Conservation (phyloP, 2,888 invertebrate genomes). For the Rhyacophila evoluta region DNA sequence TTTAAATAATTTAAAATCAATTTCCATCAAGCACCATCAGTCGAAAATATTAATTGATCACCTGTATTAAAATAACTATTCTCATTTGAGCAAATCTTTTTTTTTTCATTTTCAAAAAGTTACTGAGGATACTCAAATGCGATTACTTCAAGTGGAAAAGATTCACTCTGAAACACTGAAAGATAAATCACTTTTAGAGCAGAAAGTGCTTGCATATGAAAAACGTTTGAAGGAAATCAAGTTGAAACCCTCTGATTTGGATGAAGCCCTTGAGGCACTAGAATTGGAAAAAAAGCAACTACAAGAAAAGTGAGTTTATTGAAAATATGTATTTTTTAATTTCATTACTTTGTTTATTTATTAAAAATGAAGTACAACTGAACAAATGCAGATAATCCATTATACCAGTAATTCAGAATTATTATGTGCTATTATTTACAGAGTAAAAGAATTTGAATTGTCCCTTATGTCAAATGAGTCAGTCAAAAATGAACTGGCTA, state of each 20-base stretch:
- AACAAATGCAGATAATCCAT: no score
- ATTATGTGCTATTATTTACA: slow-evolving; percentile 20
- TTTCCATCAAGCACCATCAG: no score
- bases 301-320: neutral
- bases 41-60: no score
- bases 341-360: no score
- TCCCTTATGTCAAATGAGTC: slow-evolving; percentile 41
- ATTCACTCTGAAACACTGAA: neutral
- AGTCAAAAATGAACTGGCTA: slow-evolving; percentile 56
- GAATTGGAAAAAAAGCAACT: neutral
- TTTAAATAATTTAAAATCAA: no score
- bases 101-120: neutral
- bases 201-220: neutral
- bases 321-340: no score
- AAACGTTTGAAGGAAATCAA: slow-evolving; percentile 17
- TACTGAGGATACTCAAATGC: slow-evolving; percentile 16
- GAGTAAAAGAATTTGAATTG: slow-evolving; percentile 45
- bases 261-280: neutral
- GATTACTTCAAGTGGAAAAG: neutral
- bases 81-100: no score
- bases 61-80: no score
- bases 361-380: no score
- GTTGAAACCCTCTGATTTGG: neutral
- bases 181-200: neutral
- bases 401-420: no score